phyloP scores from a whole-genome alignment of 2,113 vertebrate species.

The Phylloscopus whistleri region DNA sequence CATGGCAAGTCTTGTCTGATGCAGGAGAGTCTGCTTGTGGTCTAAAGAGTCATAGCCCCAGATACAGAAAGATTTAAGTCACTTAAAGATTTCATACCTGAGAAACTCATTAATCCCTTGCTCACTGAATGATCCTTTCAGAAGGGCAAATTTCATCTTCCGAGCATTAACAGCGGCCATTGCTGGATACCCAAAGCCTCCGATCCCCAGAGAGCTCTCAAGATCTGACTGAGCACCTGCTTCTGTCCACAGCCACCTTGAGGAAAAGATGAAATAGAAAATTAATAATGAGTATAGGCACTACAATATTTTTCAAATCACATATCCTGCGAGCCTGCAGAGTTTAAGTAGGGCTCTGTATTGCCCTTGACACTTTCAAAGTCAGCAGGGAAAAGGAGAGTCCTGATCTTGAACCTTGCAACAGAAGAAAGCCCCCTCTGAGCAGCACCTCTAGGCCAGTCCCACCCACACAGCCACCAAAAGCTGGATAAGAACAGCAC shows the following conservation, averaged over 20 bases:
- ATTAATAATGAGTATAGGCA: neutral
- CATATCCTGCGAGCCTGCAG: neutral
- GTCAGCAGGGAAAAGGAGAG: neutral
- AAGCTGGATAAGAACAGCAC: neutral
- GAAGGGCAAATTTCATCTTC: slow-evolving; percentile 96
- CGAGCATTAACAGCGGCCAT: slow-evolving; percentile 94
- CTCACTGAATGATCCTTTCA: slow-evolving; percentile 94
- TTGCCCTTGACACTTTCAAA: neutral
- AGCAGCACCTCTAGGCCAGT: neutral
- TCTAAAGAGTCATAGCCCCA: neutral
- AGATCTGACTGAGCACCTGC: slow-evolving; percentile 89
- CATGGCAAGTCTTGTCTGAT: neutral
- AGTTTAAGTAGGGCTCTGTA: neutral
- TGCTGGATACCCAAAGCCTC: slow-evolving; percentile 95
- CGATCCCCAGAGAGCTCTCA: slow-evolving; percentile 89
- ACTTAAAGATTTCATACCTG: slow-evolving; percentile 59
- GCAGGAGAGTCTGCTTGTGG: neutral
- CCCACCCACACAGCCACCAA: neutral
- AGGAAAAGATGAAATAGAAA: neutral
- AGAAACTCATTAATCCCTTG: slow-evolving; percentile 83
- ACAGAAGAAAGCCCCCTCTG: neutral
- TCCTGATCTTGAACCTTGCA: neutral
- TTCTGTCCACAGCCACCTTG: slow-evolving; percentile 90
- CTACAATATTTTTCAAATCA: neutral
- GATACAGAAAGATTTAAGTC: neutral